Conservation (phyloP, 37 sponge, comb jelly and placozoan species). For the Cliona cf. orientalis region DNA sequence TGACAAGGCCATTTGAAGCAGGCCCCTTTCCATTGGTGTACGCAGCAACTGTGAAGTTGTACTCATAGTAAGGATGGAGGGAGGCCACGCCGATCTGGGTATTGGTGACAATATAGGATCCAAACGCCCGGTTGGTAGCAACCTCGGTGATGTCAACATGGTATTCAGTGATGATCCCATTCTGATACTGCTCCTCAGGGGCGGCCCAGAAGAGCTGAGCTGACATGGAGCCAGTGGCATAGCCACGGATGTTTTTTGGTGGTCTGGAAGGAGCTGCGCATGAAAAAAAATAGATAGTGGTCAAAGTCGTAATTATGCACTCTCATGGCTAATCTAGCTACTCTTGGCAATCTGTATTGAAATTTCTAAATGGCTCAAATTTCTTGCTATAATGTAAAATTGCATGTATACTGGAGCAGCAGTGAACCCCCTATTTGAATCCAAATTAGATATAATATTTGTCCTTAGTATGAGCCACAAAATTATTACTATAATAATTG, state of each 20-base stretch:
- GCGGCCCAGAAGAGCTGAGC: not conserved
- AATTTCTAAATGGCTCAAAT: too few species aligned
- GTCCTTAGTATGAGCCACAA: too few species aligned
- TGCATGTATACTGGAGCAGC: too few species aligned
- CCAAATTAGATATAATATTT: too few species aligned
- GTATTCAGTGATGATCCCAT: slow-evolving; percentile 29
- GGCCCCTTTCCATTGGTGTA: slow-evolving; percentile 34
- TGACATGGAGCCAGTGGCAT: not conserved
- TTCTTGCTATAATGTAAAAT: too few species aligned
- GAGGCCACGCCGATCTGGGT: slow-evolving; percentile 9
- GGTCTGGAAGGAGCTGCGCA: slow-evolving; percentile 11
- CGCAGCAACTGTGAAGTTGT: slow-evolving; percentile 37
- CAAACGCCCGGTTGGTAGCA: not conserved
- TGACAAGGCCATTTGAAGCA: not conserved
- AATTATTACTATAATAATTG: too few species aligned
- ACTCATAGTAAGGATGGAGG: slow-evolving; percentile 48
- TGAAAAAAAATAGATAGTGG: too few species aligned
- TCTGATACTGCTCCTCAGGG: not conserved
- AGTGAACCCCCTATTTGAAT: too few species aligned
- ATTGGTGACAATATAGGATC: not conserved
- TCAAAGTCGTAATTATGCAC: too few species aligned
- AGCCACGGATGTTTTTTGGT: not conserved
- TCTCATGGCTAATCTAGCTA: too few species aligned
- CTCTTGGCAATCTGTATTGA: too few species aligned
- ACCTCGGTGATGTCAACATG: slow-evolving; percentile 10